These are phyloP conservation scores for Drosophila nigricruria DNA, from an alignment of 2,888 invertebrate species.

Conservation along the genomic window DNA sequence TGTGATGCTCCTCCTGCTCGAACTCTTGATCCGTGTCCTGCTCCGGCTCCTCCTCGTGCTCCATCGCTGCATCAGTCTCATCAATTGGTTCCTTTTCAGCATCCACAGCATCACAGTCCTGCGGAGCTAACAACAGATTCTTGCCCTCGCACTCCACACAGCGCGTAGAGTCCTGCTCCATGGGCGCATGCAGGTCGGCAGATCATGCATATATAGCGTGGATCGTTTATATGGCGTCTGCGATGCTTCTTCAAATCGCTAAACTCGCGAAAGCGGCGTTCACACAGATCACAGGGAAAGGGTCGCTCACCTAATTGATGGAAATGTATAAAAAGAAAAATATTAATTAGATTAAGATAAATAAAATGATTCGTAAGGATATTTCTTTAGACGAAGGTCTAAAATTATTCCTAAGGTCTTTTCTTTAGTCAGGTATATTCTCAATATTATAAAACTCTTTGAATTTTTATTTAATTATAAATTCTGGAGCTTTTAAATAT, in stretches of 20 bases:
- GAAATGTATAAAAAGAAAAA: background rate
- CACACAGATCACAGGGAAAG: conserved; percentile 84
- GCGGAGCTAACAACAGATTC: conserved; percentile 58
- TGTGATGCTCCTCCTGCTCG: background rate
- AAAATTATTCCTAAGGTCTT: too few relatives aligned
- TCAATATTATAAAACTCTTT: background rate
- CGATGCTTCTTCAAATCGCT: conserved; percentile 85
- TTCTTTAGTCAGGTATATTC: too few relatives aligned
- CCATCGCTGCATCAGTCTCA: conserved; percentile 7
- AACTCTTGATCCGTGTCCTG: conserved; percentile 25
- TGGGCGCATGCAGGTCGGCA: conserved; percentile 78
- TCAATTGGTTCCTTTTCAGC: conserved; percentile 6
- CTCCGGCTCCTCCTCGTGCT: conserved; percentile 15
- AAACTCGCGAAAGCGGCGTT: conserved; percentile 84
- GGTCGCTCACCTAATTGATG: conserved; percentile 82
- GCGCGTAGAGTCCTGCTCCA: conserved; percentile 82
- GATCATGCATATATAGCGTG: conserved; percentile 83
- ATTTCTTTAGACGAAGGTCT: too few relatives aligned
- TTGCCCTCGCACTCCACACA: conserved; percentile 82
- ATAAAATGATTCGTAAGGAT: too few relatives aligned
- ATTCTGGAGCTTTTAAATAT: too few relatives aligned
- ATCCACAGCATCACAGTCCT: conserved; percentile 24
- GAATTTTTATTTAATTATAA: too few relatives aligned
- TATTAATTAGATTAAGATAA: background rate
- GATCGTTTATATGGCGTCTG: conserved; percentile 80